Conservation (phyloP, 2,797 vertebrate genomes). For the Holocentrus rufus region DNA sequence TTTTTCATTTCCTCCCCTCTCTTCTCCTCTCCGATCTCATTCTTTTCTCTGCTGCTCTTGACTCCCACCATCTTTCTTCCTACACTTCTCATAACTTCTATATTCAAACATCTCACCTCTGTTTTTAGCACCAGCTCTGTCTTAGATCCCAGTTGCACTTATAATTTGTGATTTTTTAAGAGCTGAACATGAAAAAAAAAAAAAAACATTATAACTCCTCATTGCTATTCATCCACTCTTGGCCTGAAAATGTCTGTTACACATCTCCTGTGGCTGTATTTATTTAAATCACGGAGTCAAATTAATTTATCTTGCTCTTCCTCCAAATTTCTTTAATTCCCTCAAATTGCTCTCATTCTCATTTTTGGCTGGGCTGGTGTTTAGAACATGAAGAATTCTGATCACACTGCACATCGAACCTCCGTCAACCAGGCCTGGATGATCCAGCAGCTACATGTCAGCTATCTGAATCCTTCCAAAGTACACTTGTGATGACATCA, state of each 20-base stretch:
- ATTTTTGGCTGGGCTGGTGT: not conserved
- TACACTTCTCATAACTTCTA: conserved; percentile 25
- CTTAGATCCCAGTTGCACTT: not conserved
- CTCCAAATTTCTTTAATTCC: conserved; percentile 16
- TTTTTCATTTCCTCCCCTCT: conserved; percentile 6
- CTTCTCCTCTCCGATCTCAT: conserved; percentile 1
- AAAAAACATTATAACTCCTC: not conserved
- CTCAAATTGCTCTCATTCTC: conserved; percentile 1
- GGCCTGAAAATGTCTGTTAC: conserved; percentile 24
- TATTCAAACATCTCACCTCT: conserved; percentile 12
- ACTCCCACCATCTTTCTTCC: conserved; percentile 22
- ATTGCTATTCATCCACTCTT: conserved; percentile 19
- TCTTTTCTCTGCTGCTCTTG: conserved; percentile 32
- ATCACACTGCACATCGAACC: conserved; percentile 12
- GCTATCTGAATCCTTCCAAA: too few species aligned
- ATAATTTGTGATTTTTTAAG: conserved; percentile 19
- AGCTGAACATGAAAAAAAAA: conserved; percentile 24
- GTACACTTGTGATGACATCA: too few species aligned
- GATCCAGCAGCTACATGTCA: too few species aligned
- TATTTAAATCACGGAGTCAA: conserved; percentile 42
- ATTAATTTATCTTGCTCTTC: conserved; percentile 30
- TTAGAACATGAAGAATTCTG: not conserved
- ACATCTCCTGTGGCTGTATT: conserved; percentile 26
- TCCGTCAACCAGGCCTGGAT: too few species aligned
- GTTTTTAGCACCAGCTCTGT: not conserved